Evolutionary conservation across 1,140 invertebrate genomes (phyloP), one percentile per base, ranked within the genome.

Genomic region (Papilio helenus): DNA sequence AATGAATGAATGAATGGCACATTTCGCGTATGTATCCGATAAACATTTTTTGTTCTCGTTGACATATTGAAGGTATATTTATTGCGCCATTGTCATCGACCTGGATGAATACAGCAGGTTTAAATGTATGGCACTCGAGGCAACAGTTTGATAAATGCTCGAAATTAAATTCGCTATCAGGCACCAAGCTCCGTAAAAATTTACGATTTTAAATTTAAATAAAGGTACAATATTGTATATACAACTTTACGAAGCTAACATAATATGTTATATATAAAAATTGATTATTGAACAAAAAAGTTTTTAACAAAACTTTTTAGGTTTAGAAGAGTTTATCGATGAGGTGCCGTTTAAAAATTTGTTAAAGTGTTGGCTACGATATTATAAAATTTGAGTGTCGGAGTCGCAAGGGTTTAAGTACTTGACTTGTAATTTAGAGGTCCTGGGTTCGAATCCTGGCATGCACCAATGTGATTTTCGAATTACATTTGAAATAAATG

Each of bases 61-160:
- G 72, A 74, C 34, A 76, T 76, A 76, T 58, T 76, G 51, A 58
- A 76, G 46, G 23, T 58, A 58, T 58, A 76, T 58, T 76, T 76
- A 58, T 58, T 76, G 74, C 23, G 14, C 74, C 74, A 76, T 76
- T 76, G 74, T 76, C 74, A 76, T 76, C 74, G 49, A 58, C 74
- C 74, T 76, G 49, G 49, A 76, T 76, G 73, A 76, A 76, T 76
- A 58, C 73, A 76, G 46, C 73, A 34, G 74, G n/a, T 39, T 76
- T 55, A 58, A 76, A 76, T 58, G 51, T n/a, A 76, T 76, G 12
- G 74, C 46, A 76, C 51, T 76, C 26, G 74, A 29, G 74, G 72
- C 72, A 74, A 74, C 72, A 74, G 74, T 76, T 76, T 76, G 34
- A 76, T 76, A 76, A 76, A 76, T 76, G 74, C 49, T 9, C n/a